Conservation (phyloP, 2,797 vertebrate genomes). For the Triplophysa bombifrons region DNA sequence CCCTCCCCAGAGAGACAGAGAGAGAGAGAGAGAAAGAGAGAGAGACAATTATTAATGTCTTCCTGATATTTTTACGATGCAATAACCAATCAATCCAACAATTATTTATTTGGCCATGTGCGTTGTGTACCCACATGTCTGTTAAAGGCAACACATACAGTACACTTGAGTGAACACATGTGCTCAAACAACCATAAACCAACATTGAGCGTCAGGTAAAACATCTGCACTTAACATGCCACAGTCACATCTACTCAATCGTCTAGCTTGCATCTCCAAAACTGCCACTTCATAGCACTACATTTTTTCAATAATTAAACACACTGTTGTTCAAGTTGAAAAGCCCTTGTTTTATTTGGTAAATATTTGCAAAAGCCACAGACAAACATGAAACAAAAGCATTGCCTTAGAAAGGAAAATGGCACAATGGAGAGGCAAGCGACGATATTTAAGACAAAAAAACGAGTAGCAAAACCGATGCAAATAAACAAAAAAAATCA, state of each 20-base stretch:
- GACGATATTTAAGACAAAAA: not conserved
- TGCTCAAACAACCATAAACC: slow-evolving; percentile 15
- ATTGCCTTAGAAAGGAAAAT: too few species aligned
- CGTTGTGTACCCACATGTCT: not conserved
- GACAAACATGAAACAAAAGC: too few species aligned
- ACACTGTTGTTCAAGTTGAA: too few species aligned
- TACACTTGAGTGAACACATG: slow-evolving; percentile 4
- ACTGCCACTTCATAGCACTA: too few species aligned
- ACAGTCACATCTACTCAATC: not conserved
- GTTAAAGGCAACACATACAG: slow-evolving; percentile 7
- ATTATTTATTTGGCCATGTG: not conserved
- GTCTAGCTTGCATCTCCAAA: not conserved
- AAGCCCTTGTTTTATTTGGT: too few species aligned
- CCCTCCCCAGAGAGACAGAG: slow-evolving; percentile 35
- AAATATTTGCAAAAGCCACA: too few species aligned
- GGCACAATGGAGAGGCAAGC: not conserved
- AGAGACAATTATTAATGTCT: too few species aligned
- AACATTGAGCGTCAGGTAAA: not conserved
- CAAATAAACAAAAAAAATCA: slow-evolving; percentile 70
- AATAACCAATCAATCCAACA: too few species aligned
- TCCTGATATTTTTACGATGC: too few species aligned
- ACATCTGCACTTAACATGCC: not conserved
- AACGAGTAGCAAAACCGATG: slow-evolving; percentile 44
- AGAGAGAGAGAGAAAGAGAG: slow-evolving; percentile 17
- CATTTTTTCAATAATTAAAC: too few species aligned